Conservation (phyloP, 2,113 vertebrate species). For the Pelecanoides urinatrix region DNA sequence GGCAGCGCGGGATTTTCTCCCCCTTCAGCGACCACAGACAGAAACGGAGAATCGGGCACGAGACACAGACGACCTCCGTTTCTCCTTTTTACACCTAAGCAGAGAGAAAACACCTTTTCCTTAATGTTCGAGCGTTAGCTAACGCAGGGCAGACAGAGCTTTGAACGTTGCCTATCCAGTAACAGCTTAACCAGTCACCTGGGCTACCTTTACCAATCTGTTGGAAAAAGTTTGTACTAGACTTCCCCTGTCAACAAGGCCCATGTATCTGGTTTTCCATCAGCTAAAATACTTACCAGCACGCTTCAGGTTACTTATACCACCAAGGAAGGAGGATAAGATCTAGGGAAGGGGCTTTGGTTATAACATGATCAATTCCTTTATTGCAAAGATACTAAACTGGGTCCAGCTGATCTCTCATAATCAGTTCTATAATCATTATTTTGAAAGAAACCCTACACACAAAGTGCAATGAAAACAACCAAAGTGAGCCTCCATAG, state of each 20-base stretch:
- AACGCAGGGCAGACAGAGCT: not conserved
- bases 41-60: not conserved
- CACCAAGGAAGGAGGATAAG: not conserved
- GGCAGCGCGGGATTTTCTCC: fast-evolving
- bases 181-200: fast-evolving
- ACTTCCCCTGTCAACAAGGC: not conserved
- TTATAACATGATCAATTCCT: not conserved
- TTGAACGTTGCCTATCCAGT: fast-evolving
- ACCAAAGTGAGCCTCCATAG: not conserved
- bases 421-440: no score
- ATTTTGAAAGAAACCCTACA: not conserved
- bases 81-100: not conserved
- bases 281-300: not conserved
- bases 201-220: no score
- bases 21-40: fast-evolving
- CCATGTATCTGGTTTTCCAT: fast-evolving
- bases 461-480: not conserved
- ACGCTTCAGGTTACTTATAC: fast-evolving
- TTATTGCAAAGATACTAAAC: not conserved
- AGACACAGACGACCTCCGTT: fast-evolving
- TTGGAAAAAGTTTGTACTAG: not conserved
- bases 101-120: not conserved
- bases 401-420: not conserved
- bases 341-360: not conserved
- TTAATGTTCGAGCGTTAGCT: fast-evolving